phyloP scores from a whole-genome alignment of 2,888 invertebrate genomes.

The Tenthredo scrophulariae region DNA sequence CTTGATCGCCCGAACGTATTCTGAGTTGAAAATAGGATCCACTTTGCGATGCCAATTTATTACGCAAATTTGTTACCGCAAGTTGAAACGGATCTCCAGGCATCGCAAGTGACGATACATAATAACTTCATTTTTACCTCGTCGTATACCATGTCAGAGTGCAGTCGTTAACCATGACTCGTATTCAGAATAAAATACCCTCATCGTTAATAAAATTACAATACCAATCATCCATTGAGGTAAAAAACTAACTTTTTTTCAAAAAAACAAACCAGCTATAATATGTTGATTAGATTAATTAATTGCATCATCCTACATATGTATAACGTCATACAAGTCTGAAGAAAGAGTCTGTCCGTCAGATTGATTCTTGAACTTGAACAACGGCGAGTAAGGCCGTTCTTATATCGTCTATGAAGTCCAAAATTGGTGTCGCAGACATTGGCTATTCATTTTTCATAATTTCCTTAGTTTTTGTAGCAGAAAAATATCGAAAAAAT shows the following conservation, averaged over 20 bases:
- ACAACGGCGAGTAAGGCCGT: neutral
- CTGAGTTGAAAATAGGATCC: neutral
- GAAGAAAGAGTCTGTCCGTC: neutral
- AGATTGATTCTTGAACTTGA: neutral
- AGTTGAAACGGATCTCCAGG: neutral
- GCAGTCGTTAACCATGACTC: neutral
- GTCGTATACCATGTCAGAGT: neutral
- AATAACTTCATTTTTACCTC: constrained; percentile 19
- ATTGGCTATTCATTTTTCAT: neutral
- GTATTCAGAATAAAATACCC: neutral
- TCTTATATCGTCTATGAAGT: neutral
- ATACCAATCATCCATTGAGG: neutral
- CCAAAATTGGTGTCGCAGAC: neutral
- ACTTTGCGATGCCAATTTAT: constrained; percentile 4
- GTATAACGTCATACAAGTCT: neutral
- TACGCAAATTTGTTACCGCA: constrained; percentile 17
- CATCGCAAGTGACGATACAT: neutral
- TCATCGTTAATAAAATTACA: neutral
- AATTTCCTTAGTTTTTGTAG: neutral
- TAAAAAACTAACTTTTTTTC: no score
- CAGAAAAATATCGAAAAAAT: neutral
- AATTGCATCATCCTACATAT: neutral
- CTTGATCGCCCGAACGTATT: neutral
- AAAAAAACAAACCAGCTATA: no score
- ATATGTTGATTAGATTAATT: neutral